Evolutionary conservation across 2,888 invertebrate genomes (phyloP), one percentile per base, ranked within the genome.

Genomic region (Agonopterix heracliana): DNA sequence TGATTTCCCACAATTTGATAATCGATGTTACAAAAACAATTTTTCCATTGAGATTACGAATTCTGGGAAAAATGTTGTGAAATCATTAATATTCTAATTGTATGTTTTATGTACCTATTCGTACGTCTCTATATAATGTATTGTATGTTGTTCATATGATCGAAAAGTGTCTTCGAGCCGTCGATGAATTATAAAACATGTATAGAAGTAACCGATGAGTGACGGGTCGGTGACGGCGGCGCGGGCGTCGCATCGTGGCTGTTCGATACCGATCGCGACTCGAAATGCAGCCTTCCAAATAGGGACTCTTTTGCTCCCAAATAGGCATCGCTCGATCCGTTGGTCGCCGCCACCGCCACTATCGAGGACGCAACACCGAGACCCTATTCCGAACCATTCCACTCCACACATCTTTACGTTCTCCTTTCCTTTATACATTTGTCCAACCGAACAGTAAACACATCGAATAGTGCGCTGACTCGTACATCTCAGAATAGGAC

Each of bases 201-300:
- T 34, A 46, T n/a, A 46, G 41, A 46, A 41, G 41, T 12, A 34
- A 34, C 41, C 41, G 68, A 68, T 65, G 69, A 73, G 67, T 80
- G 84, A 85, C 68, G 72, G 74, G 59, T 61, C 53, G 71, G 54
- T 77, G 83, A 75, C 72, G 69, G 66, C 57, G 26, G 26, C n/a
- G n/a, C n/a, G 35, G 42, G 12, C 26, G 45, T 47, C 36, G 71
- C 71, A 68, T 64, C 73, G 68, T 64, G 64, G 68, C 66, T 62
- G 64, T 52, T 66, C 68, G 83, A 84, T 85, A 81, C 75, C 68
- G 79, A 85, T 83, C 81, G 70, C 71, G 70, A 75, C 81, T 81
- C 76, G 85, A 76, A 74, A 66, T 71, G 71, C 86, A 88, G 87
- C 78, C 74, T 88, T 85, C 88, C 88, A 79, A 87, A 88, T 88